Percentiles rank a stretch among this genome's conserved stretches.
These are phyloP conservation scores for Drosophila ironensis DNA, from an alignment of 1,140 invertebrate genomes.

Conservation along the genomic window DNA sequence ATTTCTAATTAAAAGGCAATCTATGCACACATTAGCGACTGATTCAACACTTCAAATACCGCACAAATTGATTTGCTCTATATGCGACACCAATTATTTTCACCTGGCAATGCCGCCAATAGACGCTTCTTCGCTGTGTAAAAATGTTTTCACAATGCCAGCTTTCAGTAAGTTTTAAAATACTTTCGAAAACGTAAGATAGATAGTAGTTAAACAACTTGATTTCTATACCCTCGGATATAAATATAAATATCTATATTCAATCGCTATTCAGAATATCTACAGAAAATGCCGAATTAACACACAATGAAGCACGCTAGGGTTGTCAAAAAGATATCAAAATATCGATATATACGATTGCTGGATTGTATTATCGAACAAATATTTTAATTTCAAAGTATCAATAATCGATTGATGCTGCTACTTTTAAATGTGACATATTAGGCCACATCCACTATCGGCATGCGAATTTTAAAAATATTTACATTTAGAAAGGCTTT, in stretches of 20 bases:
- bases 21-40: too few relatives aligned
- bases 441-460: too few relatives aligned
- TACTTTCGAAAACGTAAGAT: neutral
- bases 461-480: too few relatives aligned
- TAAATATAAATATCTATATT: neutral
- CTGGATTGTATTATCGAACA: neutral
- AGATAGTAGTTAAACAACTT: neutral
- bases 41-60: neutral
- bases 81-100: conserved; percentile 29
- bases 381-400: neutral
- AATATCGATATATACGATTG: conserved; percentile 5
- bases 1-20: neutral
- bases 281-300: conserved; percentile 44
- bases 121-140: conserved; percentile 39
- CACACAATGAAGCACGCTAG: conserved; percentile 32
- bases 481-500: too few relatives aligned
- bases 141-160: neutral
- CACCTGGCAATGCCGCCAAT: conserved; percentile 56
- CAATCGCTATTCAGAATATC: conserved; percentile 14
- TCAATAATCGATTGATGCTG: too few relatives aligned
- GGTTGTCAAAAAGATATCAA: neutral
- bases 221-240: neutral
- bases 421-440: too few relatives aligned
- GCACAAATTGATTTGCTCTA: neutral
- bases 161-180: neutral